phyloP scores from a whole-genome alignment of 2,888 invertebrate species.

The Eristalis pertinax region DNA sequence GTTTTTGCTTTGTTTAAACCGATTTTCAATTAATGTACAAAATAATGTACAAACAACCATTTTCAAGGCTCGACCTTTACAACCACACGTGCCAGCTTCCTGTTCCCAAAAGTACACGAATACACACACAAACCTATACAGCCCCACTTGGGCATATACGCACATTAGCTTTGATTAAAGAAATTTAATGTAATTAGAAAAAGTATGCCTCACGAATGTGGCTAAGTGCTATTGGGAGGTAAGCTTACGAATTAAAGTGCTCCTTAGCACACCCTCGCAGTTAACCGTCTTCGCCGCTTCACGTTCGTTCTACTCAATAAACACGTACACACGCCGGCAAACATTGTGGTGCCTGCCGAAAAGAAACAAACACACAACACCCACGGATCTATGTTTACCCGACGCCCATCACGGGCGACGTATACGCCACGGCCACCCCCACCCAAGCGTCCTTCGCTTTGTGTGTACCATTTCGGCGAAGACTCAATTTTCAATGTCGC shows the following conservation, averaged over 20 bases:
- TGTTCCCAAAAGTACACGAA: constrained; percentile 19
- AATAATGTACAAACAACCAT: not conserved
- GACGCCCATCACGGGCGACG: not conserved
- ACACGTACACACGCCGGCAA: constrained; percentile 32
- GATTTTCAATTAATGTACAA: not conserved
- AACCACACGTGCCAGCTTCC: constrained; percentile 22
- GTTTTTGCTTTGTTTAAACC: not conserved
- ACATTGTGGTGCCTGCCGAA: constrained; percentile 23
- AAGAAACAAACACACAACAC: constrained; percentile 1
- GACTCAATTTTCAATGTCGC: constrained; percentile 58
- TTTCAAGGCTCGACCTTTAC: not conserved
- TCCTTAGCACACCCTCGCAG: constrained; percentile 26
- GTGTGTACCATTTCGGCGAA: constrained; percentile 1
- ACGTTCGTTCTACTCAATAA: constrained; percentile 49
- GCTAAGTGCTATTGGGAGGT: constrained; percentile 15
- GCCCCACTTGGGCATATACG: not conserved
- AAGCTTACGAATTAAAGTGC: constrained; percentile 41
- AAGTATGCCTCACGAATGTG: constrained; percentile 34
- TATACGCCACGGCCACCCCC: no score
- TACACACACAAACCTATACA: no score
- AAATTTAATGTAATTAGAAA: constrained; percentile 52
- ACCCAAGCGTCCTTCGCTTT: not conserved
- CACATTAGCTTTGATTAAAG: constrained; percentile 35
- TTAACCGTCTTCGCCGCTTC: constrained; percentile 15
- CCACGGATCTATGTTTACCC: constrained; percentile 10